Evolutionary conservation across 2,113 vertebrate species (phyloP), one percentile per base, ranked within the genome.

Genomic region (Cryptomyrus ogoouensis): DNA sequence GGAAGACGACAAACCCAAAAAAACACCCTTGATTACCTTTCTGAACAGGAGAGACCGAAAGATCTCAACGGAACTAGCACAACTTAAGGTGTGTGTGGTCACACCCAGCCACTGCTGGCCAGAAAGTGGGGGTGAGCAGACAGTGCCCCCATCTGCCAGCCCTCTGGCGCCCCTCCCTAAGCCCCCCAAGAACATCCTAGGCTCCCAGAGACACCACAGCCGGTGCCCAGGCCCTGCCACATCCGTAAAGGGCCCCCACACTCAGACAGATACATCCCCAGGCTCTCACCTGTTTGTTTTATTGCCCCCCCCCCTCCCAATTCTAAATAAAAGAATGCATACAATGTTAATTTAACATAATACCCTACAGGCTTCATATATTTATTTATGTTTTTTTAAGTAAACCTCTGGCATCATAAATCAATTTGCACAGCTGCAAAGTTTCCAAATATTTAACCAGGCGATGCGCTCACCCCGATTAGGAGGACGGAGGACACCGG

Each of bases 361-460:
- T 52, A 50, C 49, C 50, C 50, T 6, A 87, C 15, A 50, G 80
- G 66, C 31, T 17, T 42, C 74, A 42, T 80, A 19, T 80, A 42
- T 50, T 89, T 50, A 39, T 53, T 52, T 42, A 83, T 77, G 46
- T 89, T 53, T 35, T 89, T 77, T 77, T 77, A 62, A 49, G 42
- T 42, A 49, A 49, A 47, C 66, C 24, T 21, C 39, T 62, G 42
- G 44, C 44, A 89, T 49, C 44, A 77, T 77, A 80, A 89, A 89
- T 89, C 62, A 89, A 89, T 89, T 47, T 46, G 66, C 39, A 77
- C 88, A 89, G 46, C 70, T 89, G 70, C 70, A 49, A 50, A 62
- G 31, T 89, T 89, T 89, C 70, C 62, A 46, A 89, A 89, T 87
- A 87, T 53, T 87, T 87, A 53, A 87, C 5, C 85, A 87, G 58